phyloP scores from a whole-genome alignment of 1,140 invertebrate species.

The Tachypleus tridentatus region DNA sequence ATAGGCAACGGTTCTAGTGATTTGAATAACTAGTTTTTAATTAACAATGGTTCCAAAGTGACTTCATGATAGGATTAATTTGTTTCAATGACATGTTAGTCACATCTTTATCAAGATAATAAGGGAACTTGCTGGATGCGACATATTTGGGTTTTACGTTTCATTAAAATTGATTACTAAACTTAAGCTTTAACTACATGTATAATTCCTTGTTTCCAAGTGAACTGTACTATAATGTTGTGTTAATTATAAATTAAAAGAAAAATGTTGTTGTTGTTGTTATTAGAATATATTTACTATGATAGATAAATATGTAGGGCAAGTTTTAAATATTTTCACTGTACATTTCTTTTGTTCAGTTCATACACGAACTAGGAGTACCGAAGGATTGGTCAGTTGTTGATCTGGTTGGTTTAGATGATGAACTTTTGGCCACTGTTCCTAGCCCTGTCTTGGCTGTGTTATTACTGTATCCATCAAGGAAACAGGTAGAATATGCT shows the following conservation, averaged over 20 bases:
- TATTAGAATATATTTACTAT: not conserved
- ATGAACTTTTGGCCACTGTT: conserved; percentile 66
- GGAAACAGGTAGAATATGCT: conserved; percentile 35
- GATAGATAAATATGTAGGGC: not conserved
- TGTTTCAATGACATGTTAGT: no score
- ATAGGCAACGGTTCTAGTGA: no score
- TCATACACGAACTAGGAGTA: conserved; percentile 10
- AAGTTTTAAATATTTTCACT: conserved; percentile 1
- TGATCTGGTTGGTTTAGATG: conserved; percentile 81
- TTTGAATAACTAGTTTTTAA: no score
- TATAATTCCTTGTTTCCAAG: conserved; percentile 1
- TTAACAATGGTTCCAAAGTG: no score
- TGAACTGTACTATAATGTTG: conserved; percentile 7
- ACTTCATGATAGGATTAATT: no score
- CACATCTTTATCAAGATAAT: no score
- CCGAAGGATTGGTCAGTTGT: conserved; percentile 61
- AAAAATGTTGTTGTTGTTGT: conserved; percentile 56
- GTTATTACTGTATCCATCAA: conserved; percentile 73
- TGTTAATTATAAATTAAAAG: conserved; percentile 56
- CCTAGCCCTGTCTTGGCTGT: conserved; percentile 71
- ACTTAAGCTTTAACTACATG: not conserved
- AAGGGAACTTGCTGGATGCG: no score
- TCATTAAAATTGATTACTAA: not conserved
- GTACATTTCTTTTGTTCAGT: conserved; percentile 7
- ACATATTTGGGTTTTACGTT: no score